phyloP scores from a whole-genome alignment of 2,888 invertebrate genomes.

The Acanthacorydalis orientalis region DNA sequence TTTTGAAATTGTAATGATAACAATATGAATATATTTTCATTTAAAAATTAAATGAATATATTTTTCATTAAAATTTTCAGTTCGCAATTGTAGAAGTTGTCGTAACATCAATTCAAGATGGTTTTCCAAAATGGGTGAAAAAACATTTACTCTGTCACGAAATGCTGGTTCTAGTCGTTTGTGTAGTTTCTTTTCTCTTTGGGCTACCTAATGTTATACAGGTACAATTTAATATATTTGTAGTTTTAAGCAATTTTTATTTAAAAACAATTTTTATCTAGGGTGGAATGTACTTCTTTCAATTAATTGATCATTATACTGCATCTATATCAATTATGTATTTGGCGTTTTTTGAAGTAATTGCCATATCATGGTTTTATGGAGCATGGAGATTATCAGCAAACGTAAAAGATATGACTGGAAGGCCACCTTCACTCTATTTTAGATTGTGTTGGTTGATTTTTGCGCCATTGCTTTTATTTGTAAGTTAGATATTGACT shows the following conservation, averaged over 20 bases:
- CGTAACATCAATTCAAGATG: slow-evolving; percentile 84
- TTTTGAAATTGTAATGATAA: not conserved
- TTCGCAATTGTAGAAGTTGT: slow-evolving; percentile 91
- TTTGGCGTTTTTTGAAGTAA: slow-evolving; percentile 83
- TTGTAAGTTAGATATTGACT: slow-evolving; percentile 29
- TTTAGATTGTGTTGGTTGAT: slow-evolving; percentile 75
- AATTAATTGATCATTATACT: slow-evolving; percentile 86
- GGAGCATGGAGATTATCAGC: slow-evolving; percentile 63
- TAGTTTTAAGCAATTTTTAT: slow-evolving; percentile 2
- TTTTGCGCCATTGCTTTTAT: slow-evolving; percentile 61
- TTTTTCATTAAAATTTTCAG: slow-evolving; percentile 31
- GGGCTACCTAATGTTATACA: slow-evolving; percentile 80
- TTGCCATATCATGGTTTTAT: slow-evolving; percentile 84
- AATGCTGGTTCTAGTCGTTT: slow-evolving; percentile 66
- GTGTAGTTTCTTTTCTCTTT: slow-evolving; percentile 65
- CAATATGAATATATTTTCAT: not conserved
- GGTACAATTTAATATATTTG: slow-evolving; percentile 23
- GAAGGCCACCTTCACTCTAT: slow-evolving; percentile 59
- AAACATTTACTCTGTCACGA: slow-evolving; percentile 72
- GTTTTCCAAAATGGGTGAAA: slow-evolving; percentile 76
- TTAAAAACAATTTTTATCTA: slow-evolving; percentile 20
- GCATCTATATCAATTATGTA: slow-evolving; percentile 83
- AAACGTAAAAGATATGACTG: slow-evolving; percentile 84
- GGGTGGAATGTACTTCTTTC: slow-evolving; percentile 86
- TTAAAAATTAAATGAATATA: not conserved